Evolutionary conservation across 1,140 invertebrate species (phyloP), one percentile per base, ranked within the genome.

Genomic region (Thaumatotibia leucotreta): DNA sequence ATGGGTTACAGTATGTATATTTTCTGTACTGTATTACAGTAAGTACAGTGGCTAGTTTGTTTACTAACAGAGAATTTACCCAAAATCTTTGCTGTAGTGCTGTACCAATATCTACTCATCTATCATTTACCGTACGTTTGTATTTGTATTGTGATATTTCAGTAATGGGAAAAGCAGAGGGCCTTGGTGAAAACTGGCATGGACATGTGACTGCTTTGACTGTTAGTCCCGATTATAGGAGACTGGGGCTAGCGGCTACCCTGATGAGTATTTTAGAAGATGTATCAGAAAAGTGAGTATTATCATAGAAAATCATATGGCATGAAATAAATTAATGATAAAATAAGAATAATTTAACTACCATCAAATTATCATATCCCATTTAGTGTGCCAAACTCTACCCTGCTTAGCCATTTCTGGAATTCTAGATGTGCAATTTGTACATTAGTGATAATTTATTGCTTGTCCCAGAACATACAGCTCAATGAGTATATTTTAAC

Each of bases 81-180:
- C n/a, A n/a, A n/a, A n/a, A n/a, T n/a, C n/a, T n/a, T 54, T 27
- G 11, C n/a, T n/a, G 22, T 1, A 22, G n/a, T n/a, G n/a, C n/a
- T n/a, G n/a, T n/a, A n/a, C n/a, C n/a, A n/a, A n/a, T n/a, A n/a
- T n/a, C n/a, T n/a, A n/a, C n/a, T n/a, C n/a, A n/a, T n/a, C n/a
- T n/a, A n/a, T n/a, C n/a, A n/a, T n/a, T n/a, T n/a, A n/a, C n/a
- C n/a, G n/a, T n/a, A n/a, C n/a, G n/a, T n/a, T n/a, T n/a, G n/a
- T n/a, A 35, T 20, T 50, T n/a, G 64, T 65, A 61, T 72, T 76
- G 76, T 65, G 69, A 64, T 73, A 76, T 93, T 93, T 67, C 77
- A 99, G 98, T 99, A 58, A 99, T 99, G 98, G 99, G 98, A 29
- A 99, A 99, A 92, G 96, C 98, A 9, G 99, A 99, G 93, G 99